phyloP scores from a whole-genome alignment of 2,888 invertebrate species.

The Metallyticus violacea region DNA sequence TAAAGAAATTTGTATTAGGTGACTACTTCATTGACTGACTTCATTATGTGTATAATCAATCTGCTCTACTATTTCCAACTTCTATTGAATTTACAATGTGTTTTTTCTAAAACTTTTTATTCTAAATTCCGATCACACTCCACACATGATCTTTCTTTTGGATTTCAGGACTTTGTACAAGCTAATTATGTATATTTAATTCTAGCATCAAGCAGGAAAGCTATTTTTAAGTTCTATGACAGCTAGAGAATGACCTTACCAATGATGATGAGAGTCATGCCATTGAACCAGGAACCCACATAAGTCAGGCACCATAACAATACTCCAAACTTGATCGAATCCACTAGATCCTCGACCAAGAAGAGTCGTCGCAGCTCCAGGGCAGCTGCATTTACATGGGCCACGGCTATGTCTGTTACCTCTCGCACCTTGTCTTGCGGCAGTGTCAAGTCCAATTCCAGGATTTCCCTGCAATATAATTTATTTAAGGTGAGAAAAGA shows the following conservation, averaged over 20 bases:
- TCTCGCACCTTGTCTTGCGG: constrained; percentile 90
- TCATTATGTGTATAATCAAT: too few species aligned
- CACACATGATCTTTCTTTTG: too few species aligned
- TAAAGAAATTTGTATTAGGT: too few species aligned
- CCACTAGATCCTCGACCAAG: constrained; percentile 94
- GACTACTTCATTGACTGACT: too few species aligned
- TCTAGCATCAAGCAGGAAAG: too few species aligned
- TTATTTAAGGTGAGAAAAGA: too few species aligned
- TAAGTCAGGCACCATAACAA: constrained; percentile 96
- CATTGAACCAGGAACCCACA: constrained; percentile 98
- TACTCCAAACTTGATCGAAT: constrained; percentile 92
- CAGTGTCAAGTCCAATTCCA: constrained; percentile 84
- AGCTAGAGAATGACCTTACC: constrained; percentile 55
- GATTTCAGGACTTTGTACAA: too few species aligned
- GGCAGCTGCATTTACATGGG: constrained; percentile 79
- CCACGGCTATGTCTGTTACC: constrained; percentile 80
- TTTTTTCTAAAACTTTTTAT: too few species aligned
- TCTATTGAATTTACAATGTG: too few species aligned
- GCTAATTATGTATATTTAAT: too few species aligned
- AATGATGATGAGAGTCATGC: constrained; percentile 95
- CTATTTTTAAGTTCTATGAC: neutral
- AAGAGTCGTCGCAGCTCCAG: constrained; percentile 88
- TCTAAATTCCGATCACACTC: too few species aligned
- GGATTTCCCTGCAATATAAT: constrained; percentile 70
- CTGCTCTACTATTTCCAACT: too few species aligned